Percentiles rank a stretch among this genome's conserved stretches.
Conservation (phyloP, 92 coral and sea anemone genomes). For the Micromussa lordhowensis region DNA sequence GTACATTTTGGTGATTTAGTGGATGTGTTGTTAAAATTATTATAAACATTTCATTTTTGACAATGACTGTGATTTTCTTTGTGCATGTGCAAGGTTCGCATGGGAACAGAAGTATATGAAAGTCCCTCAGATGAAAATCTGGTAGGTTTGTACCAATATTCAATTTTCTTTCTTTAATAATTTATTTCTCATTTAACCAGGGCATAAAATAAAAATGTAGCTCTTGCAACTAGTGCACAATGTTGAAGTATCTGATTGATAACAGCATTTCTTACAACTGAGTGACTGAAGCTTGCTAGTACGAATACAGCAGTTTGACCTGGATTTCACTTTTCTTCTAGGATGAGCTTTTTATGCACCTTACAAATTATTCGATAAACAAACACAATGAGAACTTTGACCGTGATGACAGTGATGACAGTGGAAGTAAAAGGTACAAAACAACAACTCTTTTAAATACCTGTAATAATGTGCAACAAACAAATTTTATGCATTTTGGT, state of each 20-base stretch:
- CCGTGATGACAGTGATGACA: conserved; percentile 80
- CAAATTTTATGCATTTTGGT: background rate
- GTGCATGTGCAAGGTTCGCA: conserved; percentile 74
- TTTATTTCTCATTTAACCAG: no score
- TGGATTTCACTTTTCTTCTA: conserved; percentile 22
- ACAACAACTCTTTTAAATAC: background rate
- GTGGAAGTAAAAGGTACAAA: conserved; percentile 90
- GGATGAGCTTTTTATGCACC: conserved; percentile 97
- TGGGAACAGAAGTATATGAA: conserved; percentile 89
- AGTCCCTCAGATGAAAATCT: conserved; percentile 88
- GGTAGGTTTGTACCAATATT: conserved; percentile 58
- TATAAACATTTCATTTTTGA: background rate
- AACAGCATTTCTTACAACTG: background rate
- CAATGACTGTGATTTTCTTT: background rate
- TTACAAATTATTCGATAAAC: conserved; percentile 95
- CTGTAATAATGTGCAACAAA: no score
- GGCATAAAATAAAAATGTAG: no score
- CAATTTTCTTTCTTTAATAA: no score
- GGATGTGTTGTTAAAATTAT: no score
- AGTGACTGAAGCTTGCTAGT: background rate
- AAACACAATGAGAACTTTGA: conserved; percentile 97
- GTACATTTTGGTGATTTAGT: no score
- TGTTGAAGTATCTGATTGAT: background rate
- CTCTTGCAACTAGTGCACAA: background rate
- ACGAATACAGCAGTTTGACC: background rate